phyloP scores from a whole-genome alignment of 2,888 invertebrate genomes.

The Fissipunctia ypsillon region DNA sequence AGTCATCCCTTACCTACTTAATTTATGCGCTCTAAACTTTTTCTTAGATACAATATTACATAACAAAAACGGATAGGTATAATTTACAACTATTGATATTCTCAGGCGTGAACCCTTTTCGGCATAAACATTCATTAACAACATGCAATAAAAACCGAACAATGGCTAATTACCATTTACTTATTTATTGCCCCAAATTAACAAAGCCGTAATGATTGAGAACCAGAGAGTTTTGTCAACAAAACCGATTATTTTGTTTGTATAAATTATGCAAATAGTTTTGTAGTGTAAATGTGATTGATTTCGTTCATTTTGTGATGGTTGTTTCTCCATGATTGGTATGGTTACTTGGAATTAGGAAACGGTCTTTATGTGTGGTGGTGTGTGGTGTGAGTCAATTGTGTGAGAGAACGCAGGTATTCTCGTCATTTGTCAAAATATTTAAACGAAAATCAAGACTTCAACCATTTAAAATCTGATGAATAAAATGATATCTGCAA shows the following conservation, averaged over 20 bases:
- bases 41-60: constrained; percentile 30
- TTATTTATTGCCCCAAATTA: constrained; percentile 71
- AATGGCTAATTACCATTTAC: constrained; percentile 70
- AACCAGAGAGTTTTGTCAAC: constrained; percentile 59
- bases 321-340: constrained; percentile 35
- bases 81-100: constrained; percentile 66
- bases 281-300: constrained; percentile 53
- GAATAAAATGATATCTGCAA: neutral
- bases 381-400: no score
- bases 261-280: constrained; percentile 73
- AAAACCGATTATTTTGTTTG: constrained; percentile 66
- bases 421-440: neutral
- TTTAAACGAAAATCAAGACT: neutral
- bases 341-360: constrained; percentile 34
- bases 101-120: constrained; percentile 64
- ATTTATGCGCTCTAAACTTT: constrained; percentile 52
- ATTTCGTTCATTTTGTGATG: constrained; percentile 41
- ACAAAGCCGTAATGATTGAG: constrained; percentile 67
- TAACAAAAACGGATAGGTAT: constrained; percentile 51
- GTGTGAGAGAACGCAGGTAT: neutral
- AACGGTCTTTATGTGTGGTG: no score
- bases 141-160: constrained; percentile 67
- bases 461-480: neutral
- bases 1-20: constrained; percentile 38
- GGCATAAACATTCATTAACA: constrained; percentile 63